phyloP scores from a whole-genome alignment of 2,888 invertebrate genomes.

The Yponomeuta plumbellus region DNA sequence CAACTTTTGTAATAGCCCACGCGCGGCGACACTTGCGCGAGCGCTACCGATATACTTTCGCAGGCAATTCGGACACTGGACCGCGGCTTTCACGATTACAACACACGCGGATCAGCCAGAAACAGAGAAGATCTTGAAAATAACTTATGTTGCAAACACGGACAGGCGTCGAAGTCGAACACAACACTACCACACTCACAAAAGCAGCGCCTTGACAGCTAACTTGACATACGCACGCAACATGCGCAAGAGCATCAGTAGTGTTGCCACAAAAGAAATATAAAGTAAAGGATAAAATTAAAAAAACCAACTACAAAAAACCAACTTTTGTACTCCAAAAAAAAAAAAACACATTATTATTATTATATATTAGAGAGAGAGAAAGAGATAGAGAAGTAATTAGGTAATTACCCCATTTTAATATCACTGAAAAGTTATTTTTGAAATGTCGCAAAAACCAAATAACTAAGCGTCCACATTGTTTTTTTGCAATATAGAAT shows the following conservation, averaged over 20 bases:
- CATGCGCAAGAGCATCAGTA: conserved; percentile 15
- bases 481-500: too few relatives aligned
- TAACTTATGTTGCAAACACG: conserved; percentile 26
- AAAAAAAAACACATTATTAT: too few relatives aligned
- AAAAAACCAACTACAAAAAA: not conserved
- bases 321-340: too few relatives aligned
- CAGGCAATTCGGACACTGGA: conserved; percentile 28
- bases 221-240: conserved; percentile 13
- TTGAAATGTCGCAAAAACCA: too few relatives aligned
- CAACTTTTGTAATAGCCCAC: conserved; percentile 31
- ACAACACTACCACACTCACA: conserved; percentile 6
- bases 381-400: too few relatives aligned
- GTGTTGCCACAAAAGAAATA: conserved; percentile 17
- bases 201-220: conserved; percentile 1
- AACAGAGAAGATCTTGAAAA: conserved; percentile 23
- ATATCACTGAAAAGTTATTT: too few relatives aligned
- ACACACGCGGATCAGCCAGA: not conserved
- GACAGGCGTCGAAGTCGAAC: not conserved
- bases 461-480: too few relatives aligned
- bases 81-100: conserved; percentile 26
- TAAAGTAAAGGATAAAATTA: not conserved
- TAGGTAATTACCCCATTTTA: too few relatives aligned
- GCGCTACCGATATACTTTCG: conserved; percentile 16
- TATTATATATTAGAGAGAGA: too few relatives aligned
- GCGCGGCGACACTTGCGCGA: not conserved